phyloP scores from a whole-genome alignment of 2,888 invertebrate species.

The Volucella bombylans region DNA sequence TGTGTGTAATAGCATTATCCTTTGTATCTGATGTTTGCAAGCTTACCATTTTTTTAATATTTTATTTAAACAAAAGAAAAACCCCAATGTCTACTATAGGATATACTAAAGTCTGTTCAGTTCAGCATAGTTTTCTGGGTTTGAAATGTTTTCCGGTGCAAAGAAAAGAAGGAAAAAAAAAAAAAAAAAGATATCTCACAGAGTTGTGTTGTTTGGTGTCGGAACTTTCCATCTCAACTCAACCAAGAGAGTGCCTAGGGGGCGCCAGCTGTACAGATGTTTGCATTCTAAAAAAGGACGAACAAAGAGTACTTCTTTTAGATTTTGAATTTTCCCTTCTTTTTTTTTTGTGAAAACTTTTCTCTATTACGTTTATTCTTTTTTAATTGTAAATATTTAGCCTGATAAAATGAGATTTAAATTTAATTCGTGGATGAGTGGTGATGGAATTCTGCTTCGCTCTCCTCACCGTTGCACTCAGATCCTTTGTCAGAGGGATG shows the following conservation, averaged over 20 bases:
- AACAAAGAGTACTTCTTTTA: not conserved
- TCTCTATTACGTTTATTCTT: conserved; percentile 5
- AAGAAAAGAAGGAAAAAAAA: not conserved
- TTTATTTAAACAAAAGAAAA: not conserved
- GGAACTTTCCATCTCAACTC: conserved; percentile 19
- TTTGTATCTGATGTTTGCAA: conserved; percentile 21
- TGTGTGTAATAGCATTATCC: conserved; percentile 51
- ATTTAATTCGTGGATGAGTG: not conserved
- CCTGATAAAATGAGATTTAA: conserved; percentile 26
- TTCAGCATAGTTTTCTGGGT: not conserved
- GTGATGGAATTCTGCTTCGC: not conserved
- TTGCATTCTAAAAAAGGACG: conserved; percentile 1
- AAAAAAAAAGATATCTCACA: not conserved
- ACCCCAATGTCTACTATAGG: not conserved
- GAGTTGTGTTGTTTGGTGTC: conserved; percentile 15
- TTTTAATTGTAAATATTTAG: conserved; percentile 44
- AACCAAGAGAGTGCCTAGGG: conserved; percentile 6
- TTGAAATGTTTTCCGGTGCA: not conserved
- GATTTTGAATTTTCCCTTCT: not conserved
- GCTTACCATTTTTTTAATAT: not conserved
- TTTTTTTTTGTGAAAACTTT: conserved; percentile 5
- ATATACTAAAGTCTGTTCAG: not conserved
- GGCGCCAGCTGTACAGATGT: conserved; percentile 17
- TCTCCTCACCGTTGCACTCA: no score
- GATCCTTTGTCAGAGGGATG: not conserved